Percentiles rank a stretch among this genome's conserved stretches.
Evolutionary conservation across 2,888 invertebrate species (phyloP).

Genomic region (Ochlodes sylvanus): DNA sequence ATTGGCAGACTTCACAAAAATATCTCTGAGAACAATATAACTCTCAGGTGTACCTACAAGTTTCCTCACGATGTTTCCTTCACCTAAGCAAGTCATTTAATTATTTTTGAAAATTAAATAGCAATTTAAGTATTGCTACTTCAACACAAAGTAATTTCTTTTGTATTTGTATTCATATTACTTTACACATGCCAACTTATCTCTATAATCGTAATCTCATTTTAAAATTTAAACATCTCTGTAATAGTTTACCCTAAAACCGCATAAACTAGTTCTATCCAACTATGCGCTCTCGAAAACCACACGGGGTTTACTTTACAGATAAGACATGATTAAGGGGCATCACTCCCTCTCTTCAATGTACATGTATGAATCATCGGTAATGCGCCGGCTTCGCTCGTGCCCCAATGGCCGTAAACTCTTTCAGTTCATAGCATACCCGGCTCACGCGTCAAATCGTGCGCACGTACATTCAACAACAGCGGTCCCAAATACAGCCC

Average conservation of each 20-base stretch:
- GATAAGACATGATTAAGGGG: conserved; percentile 46
- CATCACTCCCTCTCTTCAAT: conserved; percentile 46
- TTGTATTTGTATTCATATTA: not conserved
- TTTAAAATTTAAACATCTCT: not conserved
- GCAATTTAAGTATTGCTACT: no score
- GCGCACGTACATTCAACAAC: conserved; percentile 59
- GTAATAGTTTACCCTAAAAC: not conserved
- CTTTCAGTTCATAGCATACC: conserved; percentile 52
- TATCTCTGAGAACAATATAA: no score
- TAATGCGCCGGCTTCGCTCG: conserved; percentile 40
- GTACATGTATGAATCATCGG: conserved; percentile 51
- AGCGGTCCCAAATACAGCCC: conserved; percentile 45
- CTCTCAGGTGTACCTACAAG: no score
- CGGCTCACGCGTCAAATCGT: conserved; percentile 58
- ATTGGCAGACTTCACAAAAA: no score
- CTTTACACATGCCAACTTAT: not conserved
- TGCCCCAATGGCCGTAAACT: conserved; percentile 36
- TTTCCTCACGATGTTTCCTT: no score
- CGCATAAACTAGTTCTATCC: not conserved
- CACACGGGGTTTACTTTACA: conserved; percentile 28
- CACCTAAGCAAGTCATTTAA: no score
- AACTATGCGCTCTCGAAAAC: conserved; percentile 16
- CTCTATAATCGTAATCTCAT: not conserved
- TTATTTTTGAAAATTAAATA: no score
- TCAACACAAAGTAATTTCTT: no score